A percentile compares a stretch with the other conserved stretches of the same genome.
These are phyloP conservation scores for Netelia virgata DNA, from an alignment of 2,888 invertebrate species.

Conservation along the genomic window DNA sequence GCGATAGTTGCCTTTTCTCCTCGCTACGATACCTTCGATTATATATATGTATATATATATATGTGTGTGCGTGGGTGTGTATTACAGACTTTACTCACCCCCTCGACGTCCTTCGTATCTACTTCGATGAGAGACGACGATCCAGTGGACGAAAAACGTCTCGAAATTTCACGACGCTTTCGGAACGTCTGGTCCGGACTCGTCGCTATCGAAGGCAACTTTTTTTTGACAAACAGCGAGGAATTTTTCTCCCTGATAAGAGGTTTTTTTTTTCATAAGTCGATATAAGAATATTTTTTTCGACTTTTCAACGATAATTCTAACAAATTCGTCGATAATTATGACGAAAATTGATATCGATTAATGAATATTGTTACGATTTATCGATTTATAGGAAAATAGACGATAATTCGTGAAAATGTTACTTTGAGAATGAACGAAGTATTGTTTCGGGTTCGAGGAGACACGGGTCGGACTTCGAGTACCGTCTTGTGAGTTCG, in stretches of 20 bases:
- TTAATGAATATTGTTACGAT: no score
- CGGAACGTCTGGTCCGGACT: constrained; percentile 12
- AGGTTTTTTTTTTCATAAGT: not conserved
- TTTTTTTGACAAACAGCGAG: not conserved
- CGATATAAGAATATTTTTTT: not conserved
- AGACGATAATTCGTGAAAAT: no score
- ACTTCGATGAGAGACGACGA: constrained; percentile 13
- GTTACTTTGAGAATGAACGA: not conserved
- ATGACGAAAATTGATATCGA: no score
- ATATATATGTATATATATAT: not conserved
- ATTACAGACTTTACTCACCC: not conserved
- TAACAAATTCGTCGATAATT: no score
- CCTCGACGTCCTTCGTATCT: constrained; percentile 12
- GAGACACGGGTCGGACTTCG: constrained; percentile 1
- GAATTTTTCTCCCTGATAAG: not conserved
- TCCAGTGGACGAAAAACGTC: not conserved
- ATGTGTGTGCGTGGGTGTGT: no score
- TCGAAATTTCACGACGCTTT: not conserved
- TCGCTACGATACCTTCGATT: constrained; percentile 8
- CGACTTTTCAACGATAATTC: not conserved
- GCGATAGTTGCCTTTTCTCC: not conserved
- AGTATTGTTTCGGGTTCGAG: not conserved
- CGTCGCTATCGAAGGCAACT: not conserved
- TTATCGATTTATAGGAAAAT: no score
- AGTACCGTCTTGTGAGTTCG: not conserved